Conservation (phyloP, 2,797 vertebrate genomes). For the Lutjanus campechanus region DNA sequence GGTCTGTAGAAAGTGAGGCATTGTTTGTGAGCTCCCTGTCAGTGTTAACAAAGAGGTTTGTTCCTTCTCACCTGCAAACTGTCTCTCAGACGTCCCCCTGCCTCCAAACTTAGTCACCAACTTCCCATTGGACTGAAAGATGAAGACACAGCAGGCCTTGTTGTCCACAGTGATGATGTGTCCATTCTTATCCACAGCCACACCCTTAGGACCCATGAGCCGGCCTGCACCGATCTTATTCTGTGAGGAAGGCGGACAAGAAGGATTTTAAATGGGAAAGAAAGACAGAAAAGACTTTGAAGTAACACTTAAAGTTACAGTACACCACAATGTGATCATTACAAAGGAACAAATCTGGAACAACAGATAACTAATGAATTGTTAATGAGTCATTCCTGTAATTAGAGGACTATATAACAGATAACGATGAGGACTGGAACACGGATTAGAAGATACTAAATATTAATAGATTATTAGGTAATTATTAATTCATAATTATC, state of each 20-base stretch:
- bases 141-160: conserved; percentile 98
- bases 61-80: conserved; percentile 91
- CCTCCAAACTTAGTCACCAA: conserved; percentile 95
- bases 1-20: neutral
- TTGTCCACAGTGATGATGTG: conserved; percentile 99
- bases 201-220: conserved; percentile 96
- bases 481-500: too few relatives aligned
- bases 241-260: conserved; percentile 70
- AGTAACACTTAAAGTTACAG: too few relatives aligned
- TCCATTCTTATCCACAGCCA: conserved; percentile 94
- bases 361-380: too few relatives aligned
- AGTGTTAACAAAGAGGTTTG: neutral
- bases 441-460: too few relatives aligned
- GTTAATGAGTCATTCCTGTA: too few relatives aligned
- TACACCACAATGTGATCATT: too few relatives aligned
- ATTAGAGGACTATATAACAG: too few relatives aligned
- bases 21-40: neutral
- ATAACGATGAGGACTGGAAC: too few relatives aligned
- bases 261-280: neutral
- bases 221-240: conserved; percentile 95
- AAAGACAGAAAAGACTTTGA: neutral
- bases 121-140: conserved; percentile 97
- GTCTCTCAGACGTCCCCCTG: conserved; percentile 92
- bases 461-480: too few relatives aligned
- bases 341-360: too few relatives aligned